Evolutionary conservation across 2,888 invertebrate genomes (phyloP).

Genomic region (Blastobasis adustella): DNA sequence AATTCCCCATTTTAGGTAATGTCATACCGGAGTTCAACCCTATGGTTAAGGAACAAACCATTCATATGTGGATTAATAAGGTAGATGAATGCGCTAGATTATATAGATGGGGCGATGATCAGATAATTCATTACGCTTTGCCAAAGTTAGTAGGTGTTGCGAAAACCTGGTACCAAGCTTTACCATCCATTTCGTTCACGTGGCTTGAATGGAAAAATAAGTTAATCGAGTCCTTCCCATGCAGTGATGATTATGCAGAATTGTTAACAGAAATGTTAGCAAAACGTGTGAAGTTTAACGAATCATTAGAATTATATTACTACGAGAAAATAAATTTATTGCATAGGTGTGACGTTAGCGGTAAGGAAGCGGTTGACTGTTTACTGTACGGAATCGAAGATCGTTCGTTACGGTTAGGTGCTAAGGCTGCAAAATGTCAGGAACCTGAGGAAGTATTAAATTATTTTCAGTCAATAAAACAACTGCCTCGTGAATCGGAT

Average conservation of each 20-base stretch:
- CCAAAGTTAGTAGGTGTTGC: conserved; percentile 11
- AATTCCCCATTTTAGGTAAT: not conserved
- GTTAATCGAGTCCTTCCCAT: conserved; percentile 12
- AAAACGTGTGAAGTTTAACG: conserved; percentile 5
- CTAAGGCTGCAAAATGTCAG: conserved; percentile 7
- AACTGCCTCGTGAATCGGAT: conserved; percentile 2
- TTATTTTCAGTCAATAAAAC: conserved; percentile 9
- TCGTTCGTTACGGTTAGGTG: conserved; percentile 8
- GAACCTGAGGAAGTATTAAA: conserved; percentile 7
- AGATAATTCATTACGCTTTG: conserved; percentile 11
- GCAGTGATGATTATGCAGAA: conserved; percentile 12
- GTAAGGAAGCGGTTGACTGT: conserved; percentile 11
- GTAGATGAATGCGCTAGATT: conserved; percentile 10
- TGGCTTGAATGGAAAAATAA: conserved; percentile 13
- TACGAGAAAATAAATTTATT: conserved; percentile 10
- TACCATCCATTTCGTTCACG: conserved; percentile 8
- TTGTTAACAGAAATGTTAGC: conserved; percentile 11
- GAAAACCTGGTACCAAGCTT: conserved; percentile 9
- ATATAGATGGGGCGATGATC: conserved; percentile 8
- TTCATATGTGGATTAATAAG: not conserved
- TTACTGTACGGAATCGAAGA: conserved; percentile 8
- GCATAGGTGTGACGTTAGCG: conserved; percentile 9
- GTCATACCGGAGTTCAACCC: conserved; percentile 8
- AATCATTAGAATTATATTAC: conserved; percentile 11
- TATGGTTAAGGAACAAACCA: conserved; percentile 11